Evolutionary conservation across 2,888 invertebrate genomes (phyloP), one percentile per base, ranked within the genome.

Genomic region (Nephrocerus scutellatus): DNA sequence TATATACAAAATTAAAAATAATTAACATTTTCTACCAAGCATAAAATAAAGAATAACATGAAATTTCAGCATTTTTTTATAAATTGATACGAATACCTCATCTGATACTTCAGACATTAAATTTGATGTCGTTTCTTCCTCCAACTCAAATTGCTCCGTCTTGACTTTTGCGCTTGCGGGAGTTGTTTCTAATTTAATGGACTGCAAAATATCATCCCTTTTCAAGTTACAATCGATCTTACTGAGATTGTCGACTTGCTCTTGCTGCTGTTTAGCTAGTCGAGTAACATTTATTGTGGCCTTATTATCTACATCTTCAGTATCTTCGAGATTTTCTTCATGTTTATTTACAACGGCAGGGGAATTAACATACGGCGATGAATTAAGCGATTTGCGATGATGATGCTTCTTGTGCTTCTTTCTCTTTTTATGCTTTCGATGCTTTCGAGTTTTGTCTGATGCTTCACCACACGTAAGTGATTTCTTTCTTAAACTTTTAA

Each of bases 401-500:
- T 84, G 79, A 59, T 82, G 77, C 57, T 82, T 84, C 62, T 82
- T 80, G 55, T 85, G 85, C 66, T 85, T 85, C 50, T 79, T 77
- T 55, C 84, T 83, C 60, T 84, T 86, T 63, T 84, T 84, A 52
- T 85, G 84, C 56, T 84, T 84, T 42, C 76, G 74, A 50, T 81
- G 81, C 53, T 81, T 83, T 54, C 83, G 59, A 34, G 44, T 48
- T 30, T 48, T 48, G 25, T 62, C 65, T 9, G 29, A 37, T 13
- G 13, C 30, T 9, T 12, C 33, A 16, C 30, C 39, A 15, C 28
- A 30, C 4, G 43, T 38, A 25, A 59, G 59, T 4, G 59, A 47
- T 45, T 60, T 60, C 50, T 57, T 60, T 44, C 62, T 62, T 1
- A 61, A 48, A 44, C 56, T 62, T 37, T 56, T 56, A 12, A 61